Percentiles rank a stretch among this genome's conserved stretches.
These are phyloP conservation scores for Onchidella celtica DNA, from an alignment of 2,888 invertebrate species.

Conservation along the genomic window DNA sequence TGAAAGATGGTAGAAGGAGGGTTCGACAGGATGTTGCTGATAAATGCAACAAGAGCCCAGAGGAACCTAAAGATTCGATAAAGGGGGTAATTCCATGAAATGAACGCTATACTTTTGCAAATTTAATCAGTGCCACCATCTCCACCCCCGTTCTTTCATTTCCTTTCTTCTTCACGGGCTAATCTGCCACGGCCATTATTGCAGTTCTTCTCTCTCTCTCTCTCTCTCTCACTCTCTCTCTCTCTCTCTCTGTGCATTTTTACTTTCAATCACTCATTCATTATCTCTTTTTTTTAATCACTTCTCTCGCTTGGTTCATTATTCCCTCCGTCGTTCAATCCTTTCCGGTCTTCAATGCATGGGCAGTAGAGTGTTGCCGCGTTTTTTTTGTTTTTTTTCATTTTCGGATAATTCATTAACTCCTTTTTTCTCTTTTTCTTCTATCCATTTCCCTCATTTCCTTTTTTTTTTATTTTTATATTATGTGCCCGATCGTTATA, in stretches of 20 bases:
- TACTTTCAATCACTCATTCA: neutral
- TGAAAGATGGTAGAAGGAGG: neutral
- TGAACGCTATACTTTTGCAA: constrained; percentile 23
- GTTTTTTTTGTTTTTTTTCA: too few species aligned
- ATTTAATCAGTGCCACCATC: constrained; percentile 18
- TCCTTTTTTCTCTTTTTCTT: too few species aligned
- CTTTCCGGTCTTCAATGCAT: too few species aligned
- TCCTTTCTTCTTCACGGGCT: neutral
- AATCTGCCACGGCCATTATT: neutral
- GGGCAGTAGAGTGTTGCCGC: too few species aligned
- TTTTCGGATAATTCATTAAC: too few species aligned
- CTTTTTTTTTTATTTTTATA: too few species aligned
- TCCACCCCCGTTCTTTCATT: neutral
- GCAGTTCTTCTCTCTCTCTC: constrained; percentile 6
- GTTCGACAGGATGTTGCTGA: too few species aligned
- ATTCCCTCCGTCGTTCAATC: too few species aligned
- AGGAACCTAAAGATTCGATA: constrained; percentile 32
- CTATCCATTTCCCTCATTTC: too few species aligned
- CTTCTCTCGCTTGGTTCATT: too few species aligned
- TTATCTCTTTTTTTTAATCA: too few species aligned
- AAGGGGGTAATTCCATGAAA: constrained; percentile 31
- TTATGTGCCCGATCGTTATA: too few species aligned
- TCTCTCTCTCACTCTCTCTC: constrained; percentile 20
- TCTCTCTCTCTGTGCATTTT: neutral
- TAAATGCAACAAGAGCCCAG: constrained; percentile 33